Evolutionary conservation across 2,113 vertebrate genomes (phyloP), one percentile per base, ranked within the genome.

Genomic region (Nothoprocta pentlandii): DNA sequence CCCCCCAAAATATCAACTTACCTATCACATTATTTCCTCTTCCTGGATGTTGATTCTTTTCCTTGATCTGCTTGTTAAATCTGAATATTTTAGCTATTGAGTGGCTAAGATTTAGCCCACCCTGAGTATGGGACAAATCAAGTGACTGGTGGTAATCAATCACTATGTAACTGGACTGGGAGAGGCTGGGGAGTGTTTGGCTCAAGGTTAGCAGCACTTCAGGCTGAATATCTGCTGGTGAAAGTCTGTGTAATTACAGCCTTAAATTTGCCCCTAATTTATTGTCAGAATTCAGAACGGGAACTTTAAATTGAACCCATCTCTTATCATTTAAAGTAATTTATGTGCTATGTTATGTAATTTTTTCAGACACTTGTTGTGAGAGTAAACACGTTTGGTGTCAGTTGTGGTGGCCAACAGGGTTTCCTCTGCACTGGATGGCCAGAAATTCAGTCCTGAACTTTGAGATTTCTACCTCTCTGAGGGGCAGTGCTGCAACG

Each of bases 21-120:
- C 36, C 5, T 73, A 64, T 5, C 0, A 6, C 6, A 7, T 19
- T 1, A 1, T 36, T 70, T 12, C 16, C 22, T 42, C 79, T 67
- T 70, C 69, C 76, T 64, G 64, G 44, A 11, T 3, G 19, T 89
- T 80, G 81, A 49, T 41, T 89, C n/a, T 6, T 25, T 68, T 67
- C 42, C 56, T n/a, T 69, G 49, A 79, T 22, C 41, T 56, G 74
- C 76, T 66, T 32, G 22, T 46, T 90, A 69, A 94, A 87, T 85
- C 22, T 46, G 44, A 93, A 87, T 84, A 51, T n/a, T 59, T 9
- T 6, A 91, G 66, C 23, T 44, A 15, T 41, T 0, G 1, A 16
- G 8, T 56, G 15, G 54, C 54, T 56, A 56, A 56, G 28, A 16
- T 30, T 56, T 30, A 56, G 54, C 14, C 49, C 54, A 30, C 54